These are phyloP conservation scores for Catamblyrhynchus diadema DNA, from an alignment of 2,797 vertebrate genomes.

Conservation along the genomic window DNA sequence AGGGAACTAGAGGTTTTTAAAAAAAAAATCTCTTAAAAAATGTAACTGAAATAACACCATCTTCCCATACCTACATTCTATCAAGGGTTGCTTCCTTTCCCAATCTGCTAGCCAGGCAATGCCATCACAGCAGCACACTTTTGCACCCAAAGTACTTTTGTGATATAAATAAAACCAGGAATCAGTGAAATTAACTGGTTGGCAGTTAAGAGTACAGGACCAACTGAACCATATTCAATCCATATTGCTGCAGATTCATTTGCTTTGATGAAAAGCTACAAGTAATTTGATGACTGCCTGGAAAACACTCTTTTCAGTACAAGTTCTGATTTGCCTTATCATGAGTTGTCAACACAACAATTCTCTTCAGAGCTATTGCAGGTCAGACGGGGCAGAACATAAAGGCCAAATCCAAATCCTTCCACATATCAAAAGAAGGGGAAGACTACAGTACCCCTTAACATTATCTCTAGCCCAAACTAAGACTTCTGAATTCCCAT, in stretches of 20 bases:
- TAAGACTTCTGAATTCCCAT: background rate
- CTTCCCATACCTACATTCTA: too few relatives aligned
- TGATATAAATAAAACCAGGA: too few relatives aligned
- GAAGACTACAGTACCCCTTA: background rate
- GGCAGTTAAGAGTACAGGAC: background rate
- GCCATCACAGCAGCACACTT: too few relatives aligned
- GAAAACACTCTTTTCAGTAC: background rate
- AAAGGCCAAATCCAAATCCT: background rate
- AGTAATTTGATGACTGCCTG: background rate
- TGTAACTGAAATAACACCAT: too few relatives aligned
- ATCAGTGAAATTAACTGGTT: background rate
- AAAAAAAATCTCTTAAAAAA: too few relatives aligned
- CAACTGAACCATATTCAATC: background rate
- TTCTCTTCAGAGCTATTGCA: background rate
- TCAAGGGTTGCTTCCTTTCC: too few relatives aligned
- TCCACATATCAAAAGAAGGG: background rate
- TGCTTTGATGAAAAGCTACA: background rate
- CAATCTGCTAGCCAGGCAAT: too few relatives aligned
- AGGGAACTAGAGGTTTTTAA: too few relatives aligned
- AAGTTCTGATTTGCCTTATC: background rate
- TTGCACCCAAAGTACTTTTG: too few relatives aligned
- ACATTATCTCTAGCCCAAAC: background rate
- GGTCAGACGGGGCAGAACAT: background rate
- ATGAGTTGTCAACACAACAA: background rate
- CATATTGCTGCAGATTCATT: background rate